A percentile compares a stretch with the other conserved stretches of the same genome.
Evolutionary conservation across 2,888 invertebrate genomes (phyloP).

Genomic region (Panopea generosa): DNA sequence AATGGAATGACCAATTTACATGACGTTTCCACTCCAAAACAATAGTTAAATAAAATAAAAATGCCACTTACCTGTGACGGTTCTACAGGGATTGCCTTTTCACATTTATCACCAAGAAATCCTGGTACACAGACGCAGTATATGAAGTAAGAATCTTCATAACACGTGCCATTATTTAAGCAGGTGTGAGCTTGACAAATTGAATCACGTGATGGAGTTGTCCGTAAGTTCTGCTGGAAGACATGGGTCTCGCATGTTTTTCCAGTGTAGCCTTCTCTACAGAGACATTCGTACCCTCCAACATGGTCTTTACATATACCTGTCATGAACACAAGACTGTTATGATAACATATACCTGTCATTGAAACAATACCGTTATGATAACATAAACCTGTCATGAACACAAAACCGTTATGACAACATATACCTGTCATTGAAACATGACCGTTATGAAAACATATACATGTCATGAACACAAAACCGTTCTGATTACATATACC

Average conservation of each 20-base stretch:
- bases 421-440: too few relatives aligned
- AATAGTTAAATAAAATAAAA: too few relatives aligned
- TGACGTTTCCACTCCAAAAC: too few relatives aligned
- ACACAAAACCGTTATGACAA: too few relatives aligned
- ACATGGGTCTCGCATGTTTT: constrained; percentile 20
- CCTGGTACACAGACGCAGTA: constrained; percentile 51
- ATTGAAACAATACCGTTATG: too few relatives aligned
- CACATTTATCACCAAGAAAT: constrained; percentile 35
- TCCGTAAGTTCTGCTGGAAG: constrained; percentile 5
- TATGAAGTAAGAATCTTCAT: constrained; percentile 24
- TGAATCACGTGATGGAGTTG: constrained; percentile 35
- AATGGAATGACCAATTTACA: too few relatives aligned
- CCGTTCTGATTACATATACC: too few relatives aligned
- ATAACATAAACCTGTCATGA: too few relatives aligned
- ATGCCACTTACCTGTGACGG: not conserved
- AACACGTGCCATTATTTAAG: constrained; percentile 44
- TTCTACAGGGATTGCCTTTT: constrained; percentile 8
- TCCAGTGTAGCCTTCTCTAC: constrained; percentile 26
- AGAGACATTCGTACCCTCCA: constrained; percentile 37
- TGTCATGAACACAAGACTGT: too few relatives aligned
- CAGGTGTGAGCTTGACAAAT: constrained; percentile 26
- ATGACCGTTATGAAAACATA: too few relatives aligned
- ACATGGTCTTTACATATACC: constrained; percentile 46
- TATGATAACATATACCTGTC: too few relatives aligned
- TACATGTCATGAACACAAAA: too few relatives aligned